These are phyloP conservation scores for Siderastrea siderea DNA, from an alignment of 92 coral and sea anemone genomes.

Conservation along the genomic window DNA sequence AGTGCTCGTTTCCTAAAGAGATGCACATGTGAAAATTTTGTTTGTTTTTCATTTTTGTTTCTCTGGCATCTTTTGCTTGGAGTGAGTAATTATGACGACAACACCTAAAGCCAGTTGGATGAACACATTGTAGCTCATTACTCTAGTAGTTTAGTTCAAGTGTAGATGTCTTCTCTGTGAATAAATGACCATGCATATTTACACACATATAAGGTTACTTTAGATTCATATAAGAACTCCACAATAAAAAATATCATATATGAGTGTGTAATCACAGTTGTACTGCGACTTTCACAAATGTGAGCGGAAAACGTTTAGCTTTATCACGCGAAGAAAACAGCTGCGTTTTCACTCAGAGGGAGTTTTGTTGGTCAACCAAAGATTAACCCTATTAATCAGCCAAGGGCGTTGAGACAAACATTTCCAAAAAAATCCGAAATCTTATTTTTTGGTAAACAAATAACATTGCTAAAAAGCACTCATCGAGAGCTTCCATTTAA, in stretches of 20 bases:
- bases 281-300: neutral
- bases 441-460: neutral
- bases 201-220: constrained; percentile 13
- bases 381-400: neutral
- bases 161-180: constrained; percentile 6
- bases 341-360: neutral
- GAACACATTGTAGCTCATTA: too few relatives aligned
- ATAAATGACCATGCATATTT: constrained; percentile 8
- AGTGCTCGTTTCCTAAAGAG: too few relatives aligned
- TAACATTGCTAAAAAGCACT: neutral
- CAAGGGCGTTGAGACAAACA: neutral
- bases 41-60: too few relatives aligned
- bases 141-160: neutral
- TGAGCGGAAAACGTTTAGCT: neutral
- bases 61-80: too few relatives aligned
- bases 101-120: neutral
- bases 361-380: constrained; percentile 1
- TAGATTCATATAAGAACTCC: neutral
- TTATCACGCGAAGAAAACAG: constrained; percentile 10
- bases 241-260: constrained; percentile 20
- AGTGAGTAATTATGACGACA: neutral
- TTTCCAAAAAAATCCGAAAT: neutral
- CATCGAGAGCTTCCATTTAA: neutral
- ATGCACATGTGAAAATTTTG: too few relatives aligned
- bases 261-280: neutral